These are phyloP conservation scores for Corbicula japonica DNA, from an alignment of 2,888 invertebrate genomes.

Conservation along the genomic window DNA sequence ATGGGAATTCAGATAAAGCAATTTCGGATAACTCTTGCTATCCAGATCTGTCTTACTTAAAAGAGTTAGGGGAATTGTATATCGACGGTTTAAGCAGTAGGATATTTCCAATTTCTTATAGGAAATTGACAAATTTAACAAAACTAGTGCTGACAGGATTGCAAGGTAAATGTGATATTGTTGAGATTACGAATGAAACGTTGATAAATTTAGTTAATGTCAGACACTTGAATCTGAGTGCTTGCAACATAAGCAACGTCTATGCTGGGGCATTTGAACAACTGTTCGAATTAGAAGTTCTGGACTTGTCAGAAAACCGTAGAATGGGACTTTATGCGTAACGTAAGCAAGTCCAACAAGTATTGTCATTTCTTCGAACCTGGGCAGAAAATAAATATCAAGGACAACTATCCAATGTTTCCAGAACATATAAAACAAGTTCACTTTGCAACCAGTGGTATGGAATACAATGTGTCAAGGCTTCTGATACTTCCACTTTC, in stretches of 20 bases:
- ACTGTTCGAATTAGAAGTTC: slow-evolving; percentile 4
- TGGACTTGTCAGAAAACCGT: slow-evolving; percentile 50
- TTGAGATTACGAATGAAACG: slow-evolving; percentile 14
- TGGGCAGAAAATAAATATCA: background rate
- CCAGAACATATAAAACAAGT: slow-evolving; percentile 2
- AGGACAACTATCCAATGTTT: background rate
- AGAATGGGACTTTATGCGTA: slow-evolving; percentile 41
- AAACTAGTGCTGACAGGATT: slow-evolving; percentile 18
- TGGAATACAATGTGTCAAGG: slow-evolving; percentile 1
- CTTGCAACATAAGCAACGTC: slow-evolving; percentile 6
- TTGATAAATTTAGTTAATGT: slow-evolving; percentile 3
- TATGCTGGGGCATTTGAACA: slow-evolving; percentile 14
- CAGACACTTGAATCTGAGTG: slow-evolving; percentile 5
- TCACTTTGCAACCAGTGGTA: background rate
- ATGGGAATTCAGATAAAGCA: background rate
- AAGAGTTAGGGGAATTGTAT: background rate
- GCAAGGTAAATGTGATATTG: slow-evolving; percentile 11
- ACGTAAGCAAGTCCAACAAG: slow-evolving; percentile 9
- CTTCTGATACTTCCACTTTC: background rate
- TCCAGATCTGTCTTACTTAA: background rate
- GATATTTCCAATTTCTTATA: background rate
- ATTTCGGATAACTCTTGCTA: too few relatives aligned
- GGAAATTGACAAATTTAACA: background rate
- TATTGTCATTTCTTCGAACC: slow-evolving; percentile 9
- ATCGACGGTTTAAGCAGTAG: slow-evolving; percentile 15